Base-by-base conservation (phyloP, 2,888 invertebrate genomes). In the Epistrophe eligans region DNA sequence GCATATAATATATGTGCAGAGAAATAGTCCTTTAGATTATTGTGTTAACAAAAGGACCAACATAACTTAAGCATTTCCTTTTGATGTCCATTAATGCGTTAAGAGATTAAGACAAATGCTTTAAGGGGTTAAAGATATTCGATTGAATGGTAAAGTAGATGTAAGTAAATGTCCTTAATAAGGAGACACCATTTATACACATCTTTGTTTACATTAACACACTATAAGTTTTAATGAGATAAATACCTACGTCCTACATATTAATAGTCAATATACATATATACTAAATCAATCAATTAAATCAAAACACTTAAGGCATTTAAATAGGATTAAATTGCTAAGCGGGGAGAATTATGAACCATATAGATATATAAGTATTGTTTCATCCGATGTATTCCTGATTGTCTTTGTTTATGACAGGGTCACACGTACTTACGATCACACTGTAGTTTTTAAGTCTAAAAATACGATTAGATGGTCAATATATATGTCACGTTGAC, bases 51-150 rank as follows among this genome's bases (percentile, higher is more conserved):
- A 60, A 38, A 62, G 40, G 43, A 62, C 2, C 43, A 40, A 15
- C 9, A 15, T 2, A 13, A n/a, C 15, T n/a, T 13, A 10, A n/a
- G 5, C 35, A 57, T 58, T 17, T 15, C 13, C 62, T 43, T 43
- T 40, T 40, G 32, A 40, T 19, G 35, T 38, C 40, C 9, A 60
- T 60, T 60, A 40, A 60, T 24, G 15, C 62, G 13, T 62, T 40
- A 9, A 24, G 9, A 60, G 62, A 62, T 43, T 62, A 62, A 40
- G 40, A 24, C 8, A 40, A 62, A 62, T 13, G 15, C 24, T 24
- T 43, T 24, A 43, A 13, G 5, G 10, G 43, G 8, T 62, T 24
- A 62, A 15, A 24, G 8, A 62, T n/a, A n/a, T 43, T 15, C 8
- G 28, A 62, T 9, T 45, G 10, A 45, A 48, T 28, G 7, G 10